Conservation (phyloP, 2,888 invertebrate genomes). For the Drosophila algonquin region DNA sequence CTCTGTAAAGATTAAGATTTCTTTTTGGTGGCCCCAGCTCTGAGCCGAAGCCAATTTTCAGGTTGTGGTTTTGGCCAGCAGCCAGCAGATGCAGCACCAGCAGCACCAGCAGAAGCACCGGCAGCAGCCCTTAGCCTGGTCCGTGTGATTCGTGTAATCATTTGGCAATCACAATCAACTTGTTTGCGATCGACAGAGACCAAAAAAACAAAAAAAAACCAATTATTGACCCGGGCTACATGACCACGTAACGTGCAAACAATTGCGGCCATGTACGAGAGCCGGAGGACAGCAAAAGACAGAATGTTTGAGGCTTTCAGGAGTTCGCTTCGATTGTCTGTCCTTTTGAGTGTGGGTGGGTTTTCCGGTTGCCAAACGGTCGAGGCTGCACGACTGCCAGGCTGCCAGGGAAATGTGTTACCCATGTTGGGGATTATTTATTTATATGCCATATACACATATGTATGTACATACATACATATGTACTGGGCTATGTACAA, state of each 20-base stretch:
- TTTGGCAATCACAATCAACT: constrained; percentile 76
- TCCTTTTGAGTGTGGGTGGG: background rate
- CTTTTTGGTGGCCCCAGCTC: constrained; percentile 19
- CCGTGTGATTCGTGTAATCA: constrained; percentile 67
- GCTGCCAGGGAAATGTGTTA: constrained; percentile 60
- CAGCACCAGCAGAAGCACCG: constrained; percentile 33
- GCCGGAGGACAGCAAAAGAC: constrained; percentile 35
- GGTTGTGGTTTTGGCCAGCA: constrained; percentile 36
- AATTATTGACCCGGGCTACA: constrained; percentile 74
- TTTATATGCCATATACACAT: constrained; percentile 45
- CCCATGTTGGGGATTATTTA: constrained; percentile 67
- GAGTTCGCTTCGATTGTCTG: background rate
- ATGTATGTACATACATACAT: too few relatives aligned
- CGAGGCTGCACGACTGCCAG: background rate
- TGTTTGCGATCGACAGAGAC: constrained; percentile 56
- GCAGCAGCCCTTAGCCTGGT: background rate
- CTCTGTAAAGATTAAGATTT: constrained; percentile 25
- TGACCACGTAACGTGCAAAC: constrained; percentile 76
- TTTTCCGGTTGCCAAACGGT: constrained; percentile 23
- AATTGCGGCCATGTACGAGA: constrained; percentile 67
- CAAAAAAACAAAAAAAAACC: constrained; percentile 55
- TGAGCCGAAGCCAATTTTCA: constrained; percentile 37
- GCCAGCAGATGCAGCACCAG: constrained; percentile 40
- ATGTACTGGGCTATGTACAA: too few relatives aligned
- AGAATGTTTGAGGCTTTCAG: constrained; percentile 30